These are phyloP conservation scores for Cantharis rufa DNA, from an alignment of 2,888 invertebrate genomes.

Conservation along the genomic window DNA sequence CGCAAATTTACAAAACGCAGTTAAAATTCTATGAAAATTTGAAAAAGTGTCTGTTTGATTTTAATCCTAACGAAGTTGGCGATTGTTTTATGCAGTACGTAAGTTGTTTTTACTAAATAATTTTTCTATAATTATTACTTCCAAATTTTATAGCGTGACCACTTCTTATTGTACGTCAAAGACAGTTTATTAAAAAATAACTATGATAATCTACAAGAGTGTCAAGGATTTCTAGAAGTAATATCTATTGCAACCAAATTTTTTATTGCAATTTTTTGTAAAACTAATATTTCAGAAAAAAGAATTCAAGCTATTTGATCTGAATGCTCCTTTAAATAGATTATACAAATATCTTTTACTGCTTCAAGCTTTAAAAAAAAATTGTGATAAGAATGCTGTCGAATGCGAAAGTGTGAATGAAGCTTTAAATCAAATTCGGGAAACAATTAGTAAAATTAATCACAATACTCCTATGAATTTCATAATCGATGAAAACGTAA, in stretches of 20 bases:
- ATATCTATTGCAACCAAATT: not conserved
- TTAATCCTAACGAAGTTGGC: constrained; percentile 11
- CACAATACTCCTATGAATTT: constrained; percentile 3
- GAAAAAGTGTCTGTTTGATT: constrained; percentile 7
- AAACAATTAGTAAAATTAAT: constrained; percentile 8
- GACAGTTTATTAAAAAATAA: constrained; percentile 13
- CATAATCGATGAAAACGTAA: constrained; percentile 18
- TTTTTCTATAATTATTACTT: not conserved
- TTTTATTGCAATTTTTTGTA: not conserved
- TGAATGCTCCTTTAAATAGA: constrained; percentile 13
- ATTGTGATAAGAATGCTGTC: not conserved
- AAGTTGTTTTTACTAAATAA: not conserved
- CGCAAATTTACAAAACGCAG: constrained; percentile 3
- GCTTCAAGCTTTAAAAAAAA: constrained; percentile 7
- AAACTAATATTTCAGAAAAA: not conserved
- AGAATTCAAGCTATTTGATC: not conserved
- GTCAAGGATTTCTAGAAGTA: constrained; percentile 4
- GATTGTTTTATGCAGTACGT: constrained; percentile 16
- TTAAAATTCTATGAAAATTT: constrained; percentile 7
- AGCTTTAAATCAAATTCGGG: not conserved
- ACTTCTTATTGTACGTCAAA: constrained; percentile 10
- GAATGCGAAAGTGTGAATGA: not conserved
- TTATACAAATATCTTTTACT: constrained; percentile 15
- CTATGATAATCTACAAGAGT: constrained; percentile 4
- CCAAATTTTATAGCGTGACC: not conserved